phyloP scores from a whole-genome alignment of 2,888 invertebrate genomes.

The Linyphia triangularis region DNA sequence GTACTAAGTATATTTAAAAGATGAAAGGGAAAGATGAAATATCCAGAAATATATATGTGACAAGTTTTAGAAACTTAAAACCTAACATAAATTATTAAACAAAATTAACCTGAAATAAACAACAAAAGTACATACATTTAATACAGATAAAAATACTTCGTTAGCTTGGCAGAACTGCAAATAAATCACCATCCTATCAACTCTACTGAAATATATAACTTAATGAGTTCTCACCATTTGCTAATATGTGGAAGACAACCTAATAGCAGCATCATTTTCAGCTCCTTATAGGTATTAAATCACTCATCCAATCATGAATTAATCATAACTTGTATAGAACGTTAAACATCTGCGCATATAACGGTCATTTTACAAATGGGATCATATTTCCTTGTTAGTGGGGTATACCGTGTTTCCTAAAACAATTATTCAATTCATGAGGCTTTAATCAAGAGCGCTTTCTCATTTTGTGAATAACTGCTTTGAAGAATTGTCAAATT shows the following conservation, averaged over 20 bases:
- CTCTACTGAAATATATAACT: not conserved
- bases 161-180: not conserved
- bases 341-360: constrained; percentile 3
- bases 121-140: no score
- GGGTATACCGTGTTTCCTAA: constrained; percentile 33
- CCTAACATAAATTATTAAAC: no score
- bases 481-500: no score
- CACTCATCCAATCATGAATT: constrained; percentile 43
- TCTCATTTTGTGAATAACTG: no score
- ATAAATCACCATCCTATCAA: constrained; percentile 4
- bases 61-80: no score
- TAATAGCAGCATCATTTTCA: constrained; percentile 4
- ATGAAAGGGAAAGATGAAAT: no score
- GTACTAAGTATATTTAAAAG: no score
- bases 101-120: no score
- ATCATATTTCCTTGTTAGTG: constrained; percentile 57
- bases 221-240: constrained; percentile 9
- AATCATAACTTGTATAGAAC: constrained; percentile 23
- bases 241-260: constrained; percentile 7
- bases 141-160: not conserved
- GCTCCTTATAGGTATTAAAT: constrained; percentile 24
- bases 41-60: no score
- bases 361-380: constrained; percentile 15
- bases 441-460: not conserved
- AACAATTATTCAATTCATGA: constrained; percentile 42